Evolutionary conservation across 2,797 vertebrate species (phyloP).

Genomic region (Fistularia commersonii): DNA sequence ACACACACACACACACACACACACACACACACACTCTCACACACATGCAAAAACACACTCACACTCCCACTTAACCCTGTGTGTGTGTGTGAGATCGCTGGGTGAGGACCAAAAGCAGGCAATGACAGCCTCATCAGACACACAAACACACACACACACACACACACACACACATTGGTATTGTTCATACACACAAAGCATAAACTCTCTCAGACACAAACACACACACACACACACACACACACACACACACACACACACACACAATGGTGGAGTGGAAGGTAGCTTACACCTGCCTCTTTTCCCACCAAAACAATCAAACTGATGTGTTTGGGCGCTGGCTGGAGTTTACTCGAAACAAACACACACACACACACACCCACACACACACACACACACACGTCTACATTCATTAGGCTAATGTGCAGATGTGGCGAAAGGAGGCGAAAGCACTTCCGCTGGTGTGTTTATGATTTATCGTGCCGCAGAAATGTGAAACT

Average conservation of each 20-base stretch:
- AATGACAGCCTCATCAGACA: slow-evolving; percentile 13
- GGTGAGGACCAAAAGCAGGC: slow-evolving; percentile 17
- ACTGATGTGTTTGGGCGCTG: no score
- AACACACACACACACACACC: slow-evolving; percentile 4
- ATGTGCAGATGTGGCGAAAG: slow-evolving; percentile 60
- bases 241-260: slow-evolving; percentile 22
- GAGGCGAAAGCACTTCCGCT: slow-evolving; percentile 49
- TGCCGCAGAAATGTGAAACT: slow-evolving; percentile 71
- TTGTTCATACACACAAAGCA: no score
- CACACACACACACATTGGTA: no score
- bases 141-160: slow-evolving; percentile 11
- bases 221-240: no score
- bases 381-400: slow-evolving; percentile 2
- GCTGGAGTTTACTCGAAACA: no score
- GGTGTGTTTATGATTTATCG: slow-evolving; percentile 73
- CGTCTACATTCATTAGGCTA: slow-evolving; percentile 74
- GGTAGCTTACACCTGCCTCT: no score
- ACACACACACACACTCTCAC: slow-evolving; percentile 10
- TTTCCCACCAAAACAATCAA: no score
- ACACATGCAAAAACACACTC: slow-evolving; percentile 6
- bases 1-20: slow-evolving; percentile 2
- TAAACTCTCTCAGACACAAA: no score
- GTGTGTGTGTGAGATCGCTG: slow-evolving; percentile 7
- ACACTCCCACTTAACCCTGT: slow-evolving; percentile 20
- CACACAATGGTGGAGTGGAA: no score